Evolutionary conservation across 1,140 invertebrate genomes (phyloP), one percentile per base, ranked within the genome.

Genomic region (Procambarus clarkii): DNA sequence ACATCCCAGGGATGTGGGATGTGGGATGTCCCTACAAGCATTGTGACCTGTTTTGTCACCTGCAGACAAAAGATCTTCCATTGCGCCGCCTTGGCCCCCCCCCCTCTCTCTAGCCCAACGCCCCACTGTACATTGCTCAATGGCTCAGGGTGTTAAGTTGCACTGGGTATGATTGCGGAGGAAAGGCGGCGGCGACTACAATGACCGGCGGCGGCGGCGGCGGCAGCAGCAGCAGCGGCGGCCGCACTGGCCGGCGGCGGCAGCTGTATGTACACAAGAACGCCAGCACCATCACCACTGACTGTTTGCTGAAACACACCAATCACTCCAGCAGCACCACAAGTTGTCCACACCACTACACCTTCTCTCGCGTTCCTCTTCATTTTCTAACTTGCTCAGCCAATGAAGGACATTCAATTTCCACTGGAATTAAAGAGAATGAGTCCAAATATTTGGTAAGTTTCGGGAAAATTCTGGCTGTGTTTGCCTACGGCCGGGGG

Each of bases 351-450:
- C 64, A 83, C 87, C 87, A 91, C 89, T 83, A 79, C 89, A 79
- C 50, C 89, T 69, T 79, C 71, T 48, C 82, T 45, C 54, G 71
- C 69, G 54, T 79, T 74, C 58, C 83, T 85, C 89, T 91, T 91
- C 82, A 91, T 91, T 91, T 91, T 91, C 89, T 86, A 90, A 83
- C 83, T 91, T 91, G 89, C 89, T 79, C 82, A 79, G 89, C 83
- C 80, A 91, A 91, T 91, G 89, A 91, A 91, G 89, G 89, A 91
- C 89, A 91, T 91, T 91, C 89, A 91, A 91, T 91, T 91, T 91
- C 89, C 89, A 91, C 89, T 45, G 83, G 89, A 85, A 91, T 85
- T 85, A 91, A 91, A 91, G 82, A 91, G 89, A 91, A 91, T 91
- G 89, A 91, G 89, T 78, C 83, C 89, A 91, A 91, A 91, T 91